These are phyloP conservation scores for Lithophane socia DNA, from an alignment of 2,888 invertebrate genomes.

Conservation along the genomic window DNA sequence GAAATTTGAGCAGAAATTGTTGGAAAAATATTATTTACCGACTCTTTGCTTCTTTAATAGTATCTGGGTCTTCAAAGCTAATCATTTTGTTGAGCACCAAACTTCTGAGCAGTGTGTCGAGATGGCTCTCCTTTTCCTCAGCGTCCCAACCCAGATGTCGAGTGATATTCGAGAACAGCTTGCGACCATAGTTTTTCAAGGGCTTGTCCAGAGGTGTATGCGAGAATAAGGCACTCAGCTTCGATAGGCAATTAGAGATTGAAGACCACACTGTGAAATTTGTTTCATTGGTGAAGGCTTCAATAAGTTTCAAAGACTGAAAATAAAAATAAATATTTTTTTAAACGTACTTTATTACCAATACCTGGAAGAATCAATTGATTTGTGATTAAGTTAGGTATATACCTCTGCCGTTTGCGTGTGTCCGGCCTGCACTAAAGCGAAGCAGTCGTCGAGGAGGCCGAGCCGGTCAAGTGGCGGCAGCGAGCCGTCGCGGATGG, in stretches of 20 bases:
- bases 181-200: conserved; percentile 94
- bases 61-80: conserved; percentile 94
- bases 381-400: not conserved
- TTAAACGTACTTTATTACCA: not conserved
- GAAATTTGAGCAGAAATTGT: conserved; percentile 93
- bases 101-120: conserved; percentile 96
- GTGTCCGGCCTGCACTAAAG: conserved; percentile 96
- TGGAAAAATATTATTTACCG: conserved; percentile 89
- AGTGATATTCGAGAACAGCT: conserved; percentile 93
- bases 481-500: conserved; percentile 94
- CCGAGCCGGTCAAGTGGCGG: conserved; percentile 97
- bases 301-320: conserved; percentile 94
- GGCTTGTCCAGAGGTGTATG: conserved; percentile 94
- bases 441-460: conserved; percentile 97
- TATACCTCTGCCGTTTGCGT: conserved; percentile 94
- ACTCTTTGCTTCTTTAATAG: conserved; percentile 94
- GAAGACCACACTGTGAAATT: conserved; percentile 98
- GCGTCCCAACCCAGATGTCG: conserved; percentile 96
- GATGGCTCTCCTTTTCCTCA: conserved; percentile 95
- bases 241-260: conserved; percentile 94
- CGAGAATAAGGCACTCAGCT: conserved; percentile 94
- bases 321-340: conserved; percentile 56
- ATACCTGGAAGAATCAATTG: not conserved
- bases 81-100: conserved; percentile 96
- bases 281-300: conserved; percentile 95